phyloP scores from a whole-genome alignment of 2,797 vertebrate genomes.

The Graptemys geographica region DNA sequence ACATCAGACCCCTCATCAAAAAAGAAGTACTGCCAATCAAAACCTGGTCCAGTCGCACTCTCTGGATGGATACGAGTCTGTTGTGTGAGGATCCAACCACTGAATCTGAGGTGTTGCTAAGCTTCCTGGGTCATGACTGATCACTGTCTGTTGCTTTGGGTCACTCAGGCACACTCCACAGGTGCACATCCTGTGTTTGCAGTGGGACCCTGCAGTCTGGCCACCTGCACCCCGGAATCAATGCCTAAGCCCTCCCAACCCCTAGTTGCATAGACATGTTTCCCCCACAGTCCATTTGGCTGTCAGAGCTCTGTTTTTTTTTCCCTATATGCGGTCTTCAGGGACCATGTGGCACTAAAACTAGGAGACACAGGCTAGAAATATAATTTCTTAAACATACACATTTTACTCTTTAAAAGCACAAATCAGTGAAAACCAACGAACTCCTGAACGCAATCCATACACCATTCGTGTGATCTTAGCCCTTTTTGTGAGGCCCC shows the following conservation, averaged over 20 bases:
- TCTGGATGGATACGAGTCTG: not conserved
- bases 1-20: not conserved
- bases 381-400: not conserved
- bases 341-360: not conserved
- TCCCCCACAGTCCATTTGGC: not conserved
- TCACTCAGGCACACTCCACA: not conserved
- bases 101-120: not conserved
- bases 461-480: not conserved
- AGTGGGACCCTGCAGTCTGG: not conserved
- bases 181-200: not conserved
- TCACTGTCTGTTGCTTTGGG: not conserved
- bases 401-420: not conserved
- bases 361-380: not conserved
- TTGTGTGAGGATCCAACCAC: not conserved
- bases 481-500: not conserved
- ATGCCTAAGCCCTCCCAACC: not conserved
- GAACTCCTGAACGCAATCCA: not conserved
- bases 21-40: not conserved
- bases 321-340: not conserved
- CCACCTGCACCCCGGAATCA: not conserved
- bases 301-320: not conserved
- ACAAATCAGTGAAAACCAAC: not conserved
- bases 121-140: not conserved
- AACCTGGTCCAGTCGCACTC: not conserved
- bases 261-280: not conserved